phyloP scores from a whole-genome alignment of 2,113 vertebrate genomes.

The Gymnocephalus cernua region DNA sequence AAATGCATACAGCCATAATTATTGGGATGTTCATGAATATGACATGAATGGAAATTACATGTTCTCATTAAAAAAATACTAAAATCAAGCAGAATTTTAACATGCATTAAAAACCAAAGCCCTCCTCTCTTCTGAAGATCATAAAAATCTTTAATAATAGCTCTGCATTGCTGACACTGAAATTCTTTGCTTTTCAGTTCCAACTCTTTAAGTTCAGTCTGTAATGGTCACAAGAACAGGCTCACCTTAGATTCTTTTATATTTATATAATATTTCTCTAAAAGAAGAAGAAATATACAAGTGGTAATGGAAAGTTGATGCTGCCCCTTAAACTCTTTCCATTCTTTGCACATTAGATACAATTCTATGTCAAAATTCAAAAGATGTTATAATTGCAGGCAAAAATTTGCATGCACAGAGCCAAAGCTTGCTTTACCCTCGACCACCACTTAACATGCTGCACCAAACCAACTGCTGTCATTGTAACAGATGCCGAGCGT shows the following conservation, averaged over 20 bases:
- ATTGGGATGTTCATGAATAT: background rate
- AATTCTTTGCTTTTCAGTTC: background rate
- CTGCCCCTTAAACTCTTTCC: background rate
- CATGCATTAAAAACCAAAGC: background rate
- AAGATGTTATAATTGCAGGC: background rate
- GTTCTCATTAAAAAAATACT: no score
- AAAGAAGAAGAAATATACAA: background rate
- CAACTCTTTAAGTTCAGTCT: background rate
- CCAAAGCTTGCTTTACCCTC: background rate
- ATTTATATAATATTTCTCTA: background rate
- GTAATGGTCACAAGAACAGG: background rate
- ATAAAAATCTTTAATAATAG: background rate
- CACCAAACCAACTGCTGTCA: background rate
- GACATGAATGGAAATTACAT: background rate
- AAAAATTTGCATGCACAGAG: background rate
- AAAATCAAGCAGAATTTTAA: background rate
- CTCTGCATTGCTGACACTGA: background rate
- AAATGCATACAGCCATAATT: background rate
- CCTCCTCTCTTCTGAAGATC: background rate
- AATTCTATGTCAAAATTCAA: rapidly evolving
- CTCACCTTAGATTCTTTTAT: background rate
- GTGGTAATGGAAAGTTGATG: background rate
- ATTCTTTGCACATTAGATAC: background rate
- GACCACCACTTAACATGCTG: background rate
- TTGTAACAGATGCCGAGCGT: background rate